Evolutionary conservation across 1,140 invertebrate species (phyloP).

Genomic region (Heliconius hewitsoni): DNA sequence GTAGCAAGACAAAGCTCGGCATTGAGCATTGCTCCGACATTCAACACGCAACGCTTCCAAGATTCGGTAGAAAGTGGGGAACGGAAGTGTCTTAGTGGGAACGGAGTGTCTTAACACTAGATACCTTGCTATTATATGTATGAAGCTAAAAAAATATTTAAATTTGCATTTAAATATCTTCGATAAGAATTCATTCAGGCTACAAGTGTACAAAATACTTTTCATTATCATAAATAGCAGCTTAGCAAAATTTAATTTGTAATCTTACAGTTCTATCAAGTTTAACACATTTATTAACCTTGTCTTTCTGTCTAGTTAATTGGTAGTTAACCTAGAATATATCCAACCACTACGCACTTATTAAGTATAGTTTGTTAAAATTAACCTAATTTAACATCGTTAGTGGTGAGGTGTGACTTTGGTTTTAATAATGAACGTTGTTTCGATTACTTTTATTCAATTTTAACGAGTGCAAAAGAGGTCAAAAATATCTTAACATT

Average conservation of each 20-base stretch:
- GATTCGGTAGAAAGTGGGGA: not conserved
- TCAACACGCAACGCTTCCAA: too few relatives aligned
- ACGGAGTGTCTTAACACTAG: not conserved
- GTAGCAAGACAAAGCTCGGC: too few relatives aligned
- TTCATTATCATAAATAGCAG: not conserved
- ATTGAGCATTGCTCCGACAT: too few relatives aligned
- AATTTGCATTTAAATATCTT: too few relatives aligned
- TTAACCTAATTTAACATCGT: slow-evolving; percentile 5
- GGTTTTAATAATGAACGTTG: not conserved
- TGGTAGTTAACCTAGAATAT: slow-evolving; percentile 8
- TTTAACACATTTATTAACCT: not conserved
- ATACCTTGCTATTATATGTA: not conserved
- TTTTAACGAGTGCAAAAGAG: slow-evolving; percentile 6
- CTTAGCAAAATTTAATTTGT: not conserved
- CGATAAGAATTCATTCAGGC: too few relatives aligned
- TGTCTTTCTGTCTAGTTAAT: not conserved
- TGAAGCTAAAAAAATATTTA: not conserved
- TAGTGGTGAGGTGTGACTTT: slow-evolving; percentile 8
- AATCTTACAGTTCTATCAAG: not conserved
- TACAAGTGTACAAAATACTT: not conserved
- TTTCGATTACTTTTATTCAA: not conserved
- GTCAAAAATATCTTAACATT: not conserved
- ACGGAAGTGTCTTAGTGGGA: not conserved
- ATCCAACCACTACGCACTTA: not conserved
- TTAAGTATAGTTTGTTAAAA: slow-evolving; percentile 9